Evolutionary conservation across 2,113 vertebrate species (phyloP).

Genomic region (Addax nasomaculatus): DNA sequence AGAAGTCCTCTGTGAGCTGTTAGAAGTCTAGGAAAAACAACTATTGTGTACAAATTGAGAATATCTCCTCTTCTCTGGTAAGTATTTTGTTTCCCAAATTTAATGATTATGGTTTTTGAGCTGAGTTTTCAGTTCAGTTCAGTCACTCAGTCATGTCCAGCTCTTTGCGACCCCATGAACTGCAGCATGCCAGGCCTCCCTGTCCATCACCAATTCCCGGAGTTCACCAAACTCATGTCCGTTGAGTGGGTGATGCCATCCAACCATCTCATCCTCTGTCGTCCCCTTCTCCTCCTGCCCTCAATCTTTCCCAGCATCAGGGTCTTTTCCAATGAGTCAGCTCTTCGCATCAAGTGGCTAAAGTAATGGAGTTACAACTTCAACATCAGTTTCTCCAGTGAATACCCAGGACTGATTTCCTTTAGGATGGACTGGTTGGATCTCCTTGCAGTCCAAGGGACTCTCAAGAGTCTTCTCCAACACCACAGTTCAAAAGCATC

Average conservation of each 20-base stretch:
- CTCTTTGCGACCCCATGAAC: background rate
- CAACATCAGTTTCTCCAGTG: background rate
- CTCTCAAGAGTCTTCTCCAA: background rate
- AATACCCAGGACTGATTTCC: background rate
- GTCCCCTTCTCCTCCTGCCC: background rate
- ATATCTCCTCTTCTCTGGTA: background rate
- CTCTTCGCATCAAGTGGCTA: accelerated
- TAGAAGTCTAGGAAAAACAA: background rate
- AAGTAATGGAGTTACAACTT: background rate
- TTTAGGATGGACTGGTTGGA: background rate
- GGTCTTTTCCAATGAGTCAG: background rate
- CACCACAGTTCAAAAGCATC: background rate
- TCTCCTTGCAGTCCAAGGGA: background rate
- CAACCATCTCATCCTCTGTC: background rate
- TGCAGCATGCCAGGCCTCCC: too few species aligned
- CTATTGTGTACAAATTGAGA: background rate
- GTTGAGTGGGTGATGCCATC: background rate
- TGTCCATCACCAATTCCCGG: background rate
- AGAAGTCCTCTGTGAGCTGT: background rate
- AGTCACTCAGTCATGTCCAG: background rate
- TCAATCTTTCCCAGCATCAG: background rate
- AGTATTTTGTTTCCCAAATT: background rate
- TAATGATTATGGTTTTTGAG: background rate
- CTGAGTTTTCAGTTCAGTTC: background rate
- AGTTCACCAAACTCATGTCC: background rate